Evolutionary conservation across 2,797 vertebrate species (phyloP).

Genomic region (Amblyopsis hoosieri): DNA sequence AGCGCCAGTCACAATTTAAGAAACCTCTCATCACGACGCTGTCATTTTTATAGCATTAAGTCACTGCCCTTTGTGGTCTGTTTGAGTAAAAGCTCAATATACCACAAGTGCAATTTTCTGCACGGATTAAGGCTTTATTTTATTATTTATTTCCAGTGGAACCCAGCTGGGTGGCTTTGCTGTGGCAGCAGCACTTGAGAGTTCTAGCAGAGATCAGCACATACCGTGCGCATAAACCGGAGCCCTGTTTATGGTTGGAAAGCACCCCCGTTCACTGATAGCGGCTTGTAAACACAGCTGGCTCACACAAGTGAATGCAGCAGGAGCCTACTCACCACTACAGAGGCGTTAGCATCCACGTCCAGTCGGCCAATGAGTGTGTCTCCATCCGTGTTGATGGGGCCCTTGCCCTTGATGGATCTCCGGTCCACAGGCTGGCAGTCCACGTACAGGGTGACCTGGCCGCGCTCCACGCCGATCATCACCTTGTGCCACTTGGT

Average conservation of each 20-base stretch:
- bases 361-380: conserved; percentile 83
- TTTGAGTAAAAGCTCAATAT: conserved; percentile 32
- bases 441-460: conserved; percentile 82
- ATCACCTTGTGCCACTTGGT: conserved; percentile 87
- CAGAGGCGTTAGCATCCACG: conserved; percentile 75
- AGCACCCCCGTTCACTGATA: conserved; percentile 25
- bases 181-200: conserved; percentile 58
- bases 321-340: conserved; percentile 75
- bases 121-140: conserved; percentile 45
- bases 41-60: conserved; percentile 26
- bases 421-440: conserved; percentile 81
- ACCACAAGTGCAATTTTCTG: conserved; percentile 40
- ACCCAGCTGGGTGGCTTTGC: conserved; percentile 63
- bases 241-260: conserved; percentile 30
- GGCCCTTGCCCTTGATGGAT: conserved; percentile 81
- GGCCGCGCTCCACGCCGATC: conserved; percentile 79
- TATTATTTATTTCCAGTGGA: conserved; percentile 24
- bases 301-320: conserved; percentile 31
- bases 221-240: conserved; percentile 34
- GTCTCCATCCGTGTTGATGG: conserved; percentile 81
- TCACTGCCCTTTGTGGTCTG: conserved; percentile 14
- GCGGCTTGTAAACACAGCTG: conserved; percentile 7
- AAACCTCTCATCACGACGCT: background rate
- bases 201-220: conserved; percentile 58
- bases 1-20: background rate